Evolutionary conservation across 2,888 invertebrate genomes (phyloP).

Genomic region (Tolmerus cingulatus): DNA sequence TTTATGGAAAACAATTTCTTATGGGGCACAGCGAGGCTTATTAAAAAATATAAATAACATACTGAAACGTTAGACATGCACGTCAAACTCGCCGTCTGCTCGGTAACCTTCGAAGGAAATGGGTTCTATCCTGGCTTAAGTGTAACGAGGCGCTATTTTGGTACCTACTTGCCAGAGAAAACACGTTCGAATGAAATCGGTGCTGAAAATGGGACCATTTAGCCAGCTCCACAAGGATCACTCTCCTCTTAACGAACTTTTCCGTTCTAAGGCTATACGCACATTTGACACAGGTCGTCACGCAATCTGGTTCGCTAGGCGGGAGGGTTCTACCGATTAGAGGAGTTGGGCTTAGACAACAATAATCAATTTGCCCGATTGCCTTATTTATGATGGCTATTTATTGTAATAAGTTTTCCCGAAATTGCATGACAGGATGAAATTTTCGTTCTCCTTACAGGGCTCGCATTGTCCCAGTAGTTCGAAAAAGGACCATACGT

Average conservation of each 20-base stretch:
- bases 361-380: slow-evolving; percentile 2
- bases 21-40: not conserved
- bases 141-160: not conserved
- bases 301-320: not conserved
- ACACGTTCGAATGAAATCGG: not conserved
- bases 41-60: not conserved
- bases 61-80: not conserved
- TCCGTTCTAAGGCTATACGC: not conserved
- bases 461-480: not conserved
- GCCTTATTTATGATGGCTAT: not conserved
- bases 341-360: not conserved
- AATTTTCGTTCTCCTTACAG: not conserved
- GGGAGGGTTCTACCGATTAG: not conserved
- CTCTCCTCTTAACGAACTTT: not conserved
- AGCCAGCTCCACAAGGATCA: not conserved
- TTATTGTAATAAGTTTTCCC: not conserved
- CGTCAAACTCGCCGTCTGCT: not conserved
- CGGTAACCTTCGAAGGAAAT: not conserved
- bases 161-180: not conserved
- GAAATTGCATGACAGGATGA: not conserved
- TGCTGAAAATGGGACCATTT: not conserved
- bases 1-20: not conserved
- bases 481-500: slow-evolving; percentile 4
- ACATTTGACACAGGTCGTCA: slow-evolving; percentile 3
- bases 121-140: not conserved